A percentile compares a stretch with the other conserved stretches of the same genome.
Conservation (phyloP, 2,113 vertebrate species). For the Copsychus sechellarum region DNA sequence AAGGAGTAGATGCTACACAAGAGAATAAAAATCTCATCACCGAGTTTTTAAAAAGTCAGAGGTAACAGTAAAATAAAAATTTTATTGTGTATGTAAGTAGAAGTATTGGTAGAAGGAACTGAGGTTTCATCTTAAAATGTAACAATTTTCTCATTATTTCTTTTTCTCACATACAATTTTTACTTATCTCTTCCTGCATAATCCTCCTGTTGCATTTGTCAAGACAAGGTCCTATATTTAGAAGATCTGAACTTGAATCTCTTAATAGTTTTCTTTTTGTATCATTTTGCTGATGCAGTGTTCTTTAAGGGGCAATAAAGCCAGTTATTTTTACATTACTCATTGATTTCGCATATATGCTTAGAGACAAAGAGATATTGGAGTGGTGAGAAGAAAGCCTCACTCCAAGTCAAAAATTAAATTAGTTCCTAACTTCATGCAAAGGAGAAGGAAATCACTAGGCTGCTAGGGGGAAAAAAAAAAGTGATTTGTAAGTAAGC, state of each 20-base stretch:
- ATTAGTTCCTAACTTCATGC: neutral
- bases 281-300: neutral
- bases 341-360: neutral
- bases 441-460: neutral
- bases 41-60: neutral
- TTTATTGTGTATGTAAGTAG: neutral
- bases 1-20: neutral
- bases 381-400: neutral
- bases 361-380: neutral
- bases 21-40: neutral
- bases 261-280: neutral
- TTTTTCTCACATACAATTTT: neutral
- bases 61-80: neutral
- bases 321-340: neutral
- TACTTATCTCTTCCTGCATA: neutral
- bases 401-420: neutral
- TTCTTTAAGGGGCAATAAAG: neutral
- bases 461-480: neutral
- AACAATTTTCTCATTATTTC: neutral
- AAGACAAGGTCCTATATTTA: neutral
- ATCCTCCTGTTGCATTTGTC: neutral
- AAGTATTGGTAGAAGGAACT: neutral
- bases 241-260: neutral
- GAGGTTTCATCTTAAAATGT: neutral
- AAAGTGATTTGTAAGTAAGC: neutral